A percentile compares a stretch with the other conserved stretches of the same genome.
phyloP scores from a whole-genome alignment of 2,797 vertebrate species.

The Chelidonichthys spinosus region DNA sequence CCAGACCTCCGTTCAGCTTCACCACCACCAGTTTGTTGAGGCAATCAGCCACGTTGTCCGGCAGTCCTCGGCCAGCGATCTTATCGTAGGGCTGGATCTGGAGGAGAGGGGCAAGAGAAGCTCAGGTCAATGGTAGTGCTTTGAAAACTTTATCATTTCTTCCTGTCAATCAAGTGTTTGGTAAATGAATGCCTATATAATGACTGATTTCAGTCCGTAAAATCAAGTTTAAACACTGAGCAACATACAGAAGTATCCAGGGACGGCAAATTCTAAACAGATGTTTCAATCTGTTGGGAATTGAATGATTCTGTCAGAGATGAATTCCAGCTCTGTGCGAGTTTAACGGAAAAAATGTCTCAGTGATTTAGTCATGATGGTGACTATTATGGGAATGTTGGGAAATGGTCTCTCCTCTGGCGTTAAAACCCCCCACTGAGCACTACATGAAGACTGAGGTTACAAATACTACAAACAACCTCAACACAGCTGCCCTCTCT shows the following conservation, averaged over 20 bases:
- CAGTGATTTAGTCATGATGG: too few species aligned
- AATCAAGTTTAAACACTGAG: not conserved
- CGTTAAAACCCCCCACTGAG: too few species aligned
- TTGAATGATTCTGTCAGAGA: not conserved
- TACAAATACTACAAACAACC: too few species aligned
- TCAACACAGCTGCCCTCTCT: too few species aligned
- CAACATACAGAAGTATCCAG: conserved; percentile 3
- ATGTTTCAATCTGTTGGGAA: conserved; percentile 22
- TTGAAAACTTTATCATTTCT: not conserved
- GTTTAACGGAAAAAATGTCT: too few species aligned
- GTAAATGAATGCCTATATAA: too few species aligned
- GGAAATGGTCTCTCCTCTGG: too few species aligned
- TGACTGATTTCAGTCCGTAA: too few species aligned
- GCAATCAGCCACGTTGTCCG: conserved; percentile 89
- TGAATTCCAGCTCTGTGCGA: too few species aligned
- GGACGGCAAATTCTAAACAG: conserved; percentile 42
- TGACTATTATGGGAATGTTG: too few species aligned
- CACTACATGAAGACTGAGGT: too few species aligned
- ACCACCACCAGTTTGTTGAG: conserved; percentile 97
- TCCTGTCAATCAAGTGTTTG: conserved; percentile 3
- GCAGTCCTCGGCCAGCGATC: conserved; percentile 90
- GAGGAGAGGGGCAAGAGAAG: conserved; percentile 1
- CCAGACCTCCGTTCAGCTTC: conserved; percentile 97
- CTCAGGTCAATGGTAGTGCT: not conserved
- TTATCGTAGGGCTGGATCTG: conserved; percentile 98